phyloP scores from a whole-genome alignment of 2,113 vertebrate genomes.

The Caranx melampygus region DNA sequence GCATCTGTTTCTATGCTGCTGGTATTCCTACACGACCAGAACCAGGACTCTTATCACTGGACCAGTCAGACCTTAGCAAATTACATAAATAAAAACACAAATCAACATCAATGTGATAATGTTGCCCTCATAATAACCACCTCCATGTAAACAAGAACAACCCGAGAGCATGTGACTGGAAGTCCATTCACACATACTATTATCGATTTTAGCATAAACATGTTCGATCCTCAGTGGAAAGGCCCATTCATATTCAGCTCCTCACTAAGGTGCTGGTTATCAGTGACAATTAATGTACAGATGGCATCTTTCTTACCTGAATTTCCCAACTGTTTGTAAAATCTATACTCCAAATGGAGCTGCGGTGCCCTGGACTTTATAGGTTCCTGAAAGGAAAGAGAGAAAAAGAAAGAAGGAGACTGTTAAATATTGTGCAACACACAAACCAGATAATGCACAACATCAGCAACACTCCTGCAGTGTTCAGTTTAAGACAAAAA shows the following conservation, averaged over 20 bases:
- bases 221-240: neutral
- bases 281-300: neutral
- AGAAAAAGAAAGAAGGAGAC: neutral
- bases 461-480: neutral
- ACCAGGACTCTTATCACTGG: neutral
- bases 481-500: neutral
- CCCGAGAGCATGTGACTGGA: neutral
- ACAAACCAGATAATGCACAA: neutral
- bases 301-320: constrained; percentile 85
- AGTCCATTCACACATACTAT: too few species aligned
- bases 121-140: neutral
- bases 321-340: constrained; percentile 98
- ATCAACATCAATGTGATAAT: neutral
- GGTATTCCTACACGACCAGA: neutral
- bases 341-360: constrained; percentile 97
- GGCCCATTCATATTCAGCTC: neutral
- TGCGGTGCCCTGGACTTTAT: constrained; percentile 98
- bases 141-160: neutral
- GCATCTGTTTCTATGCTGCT: neutral
- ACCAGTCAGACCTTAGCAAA: neutral
- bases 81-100: neutral
- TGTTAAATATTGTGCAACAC: neutral
- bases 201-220: too few species aligned
- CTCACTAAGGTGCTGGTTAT: neutral
- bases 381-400: constrained; percentile 88